phyloP scores from a whole-genome alignment of 2,113 vertebrate species.

The Rostratula benghalensis region DNA sequence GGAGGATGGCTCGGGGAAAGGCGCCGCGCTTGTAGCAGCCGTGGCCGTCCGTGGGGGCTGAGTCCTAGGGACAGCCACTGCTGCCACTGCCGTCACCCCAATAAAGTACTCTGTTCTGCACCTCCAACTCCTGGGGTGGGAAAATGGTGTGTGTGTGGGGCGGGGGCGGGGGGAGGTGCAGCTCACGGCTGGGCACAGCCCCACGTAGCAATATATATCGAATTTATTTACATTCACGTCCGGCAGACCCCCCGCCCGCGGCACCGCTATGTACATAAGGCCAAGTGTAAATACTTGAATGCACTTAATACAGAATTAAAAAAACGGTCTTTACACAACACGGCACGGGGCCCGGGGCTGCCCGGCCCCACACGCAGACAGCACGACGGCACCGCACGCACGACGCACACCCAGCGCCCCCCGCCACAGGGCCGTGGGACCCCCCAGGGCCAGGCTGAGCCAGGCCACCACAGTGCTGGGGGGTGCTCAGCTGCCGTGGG shows the following conservation, averaged over 20 bases:
- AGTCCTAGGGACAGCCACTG: not conserved
- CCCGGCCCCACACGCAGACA: conserved; percentile 71
- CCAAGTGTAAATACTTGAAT: conserved; percentile 85
- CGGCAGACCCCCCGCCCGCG: conserved; percentile 78
- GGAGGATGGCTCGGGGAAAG: conserved; percentile 86
- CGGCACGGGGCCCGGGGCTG: conserved; percentile 50
- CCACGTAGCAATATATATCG: conserved; percentile 84
- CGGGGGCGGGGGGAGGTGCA: not conserved
- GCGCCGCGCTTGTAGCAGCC: conserved; percentile 85
- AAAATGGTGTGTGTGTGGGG: not conserved
- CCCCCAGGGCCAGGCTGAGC: not conserved
- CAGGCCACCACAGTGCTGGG: rapidly evolving
- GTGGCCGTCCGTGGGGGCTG: conserved; percentile 67
- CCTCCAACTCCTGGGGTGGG: not conserved
- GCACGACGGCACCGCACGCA: conserved; percentile 78
- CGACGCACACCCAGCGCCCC: conserved; percentile 76
- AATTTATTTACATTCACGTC: conserved; percentile 87
- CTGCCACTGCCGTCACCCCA: not conserved
- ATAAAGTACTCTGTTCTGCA: not conserved
- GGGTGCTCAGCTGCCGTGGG: not conserved
- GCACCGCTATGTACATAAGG: conserved; percentile 86
- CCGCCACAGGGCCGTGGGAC: not conserved
- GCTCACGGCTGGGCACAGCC: not conserved
- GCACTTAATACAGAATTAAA: conserved; percentile 88
- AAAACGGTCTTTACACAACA: conserved; percentile 80